Evolutionary conservation across 2,797 vertebrate genomes (phyloP), one percentile per base, ranked within the genome.

Genomic region (Sebastes hopkinsi): DNA sequence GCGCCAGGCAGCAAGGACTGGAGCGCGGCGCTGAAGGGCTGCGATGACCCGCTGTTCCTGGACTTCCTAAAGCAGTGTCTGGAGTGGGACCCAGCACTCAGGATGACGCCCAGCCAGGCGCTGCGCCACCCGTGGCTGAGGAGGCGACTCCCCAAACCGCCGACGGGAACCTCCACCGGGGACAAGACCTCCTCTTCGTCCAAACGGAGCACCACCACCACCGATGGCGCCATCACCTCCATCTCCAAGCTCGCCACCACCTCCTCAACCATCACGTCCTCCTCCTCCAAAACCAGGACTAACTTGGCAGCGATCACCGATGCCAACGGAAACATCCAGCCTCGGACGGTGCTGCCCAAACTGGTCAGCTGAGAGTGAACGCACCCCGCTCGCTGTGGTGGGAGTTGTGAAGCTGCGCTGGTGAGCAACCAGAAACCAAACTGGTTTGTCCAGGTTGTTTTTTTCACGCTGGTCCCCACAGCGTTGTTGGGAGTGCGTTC

Each of bases 31-130:
- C 95, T 99, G 77, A 99, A 99, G 92, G 99, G 99, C 82, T 99
- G 98, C 46, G 98, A 99, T 0, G 99, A 99, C 88, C 96, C 97
- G 1, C 95, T 99, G 69, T 99, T 99, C 92, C 95, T 99, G 87
- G 99, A 99, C 96, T 99, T 99, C 94, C 97, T 99, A 46, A 98
- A 97, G 91, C 98, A 98, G 94, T 99, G 99, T 95, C 95, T 99
- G 91, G 98, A 99, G 88, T 99, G 99, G 99, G 99, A 99, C 96
- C 97, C 99, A 3, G 85, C 93, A 6, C 84, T 97, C 75, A 96
- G 99, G 75, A 97, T 99, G 97, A 98, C 97, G 18, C 99, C 99
- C 8, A 96, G 96, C 93, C 98, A 99, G 94, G 99, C 98, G 32
- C 94, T 99, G 29, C 96, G 98, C 73, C 99, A 99, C 89, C 96